Conservation (phyloP, 1,140 invertebrate genomes). For the Muscidifurax raptorellus region DNA sequence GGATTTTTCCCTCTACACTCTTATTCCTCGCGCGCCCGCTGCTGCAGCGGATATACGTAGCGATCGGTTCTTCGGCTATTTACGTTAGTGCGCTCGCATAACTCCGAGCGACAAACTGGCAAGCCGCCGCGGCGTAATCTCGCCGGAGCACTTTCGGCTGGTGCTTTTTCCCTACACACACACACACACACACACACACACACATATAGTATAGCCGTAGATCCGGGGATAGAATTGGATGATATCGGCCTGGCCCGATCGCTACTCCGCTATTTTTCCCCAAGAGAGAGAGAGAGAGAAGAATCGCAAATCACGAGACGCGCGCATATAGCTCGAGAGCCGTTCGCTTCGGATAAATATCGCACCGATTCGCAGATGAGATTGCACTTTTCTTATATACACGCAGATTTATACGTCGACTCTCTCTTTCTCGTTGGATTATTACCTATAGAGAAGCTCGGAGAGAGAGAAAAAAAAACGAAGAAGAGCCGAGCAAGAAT, state of each 20-base stretch:
- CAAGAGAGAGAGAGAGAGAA: background rate
- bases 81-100: constrained; percentile 67
- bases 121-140: constrained; percentile 61
- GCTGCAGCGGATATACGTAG: background rate
- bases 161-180: constrained; percentile 50
- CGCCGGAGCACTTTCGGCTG: constrained; percentile 62
- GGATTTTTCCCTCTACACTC: constrained; percentile 33
- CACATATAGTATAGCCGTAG: no score
- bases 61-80: constrained; percentile 55
- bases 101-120: constrained; percentile 68
- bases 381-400: background rate
- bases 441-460: background rate
- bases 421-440: background rate
- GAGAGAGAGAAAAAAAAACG: background rate
- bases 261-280: constrained; percentile 19
- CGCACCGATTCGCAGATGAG: background rate
- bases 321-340: background rate
- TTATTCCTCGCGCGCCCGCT: constrained; percentile 23
- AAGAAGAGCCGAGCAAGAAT: constrained; percentile 12
- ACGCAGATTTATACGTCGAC: background rate
- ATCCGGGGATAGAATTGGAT: background rate
- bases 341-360: background rate
- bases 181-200: no score
- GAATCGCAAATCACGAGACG: constrained; percentile 18
- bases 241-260: constrained; percentile 42